These are phyloP conservation scores for Magallana nippona DNA, from an alignment of 2,888 invertebrate genomes.

Conservation along the genomic window DNA sequence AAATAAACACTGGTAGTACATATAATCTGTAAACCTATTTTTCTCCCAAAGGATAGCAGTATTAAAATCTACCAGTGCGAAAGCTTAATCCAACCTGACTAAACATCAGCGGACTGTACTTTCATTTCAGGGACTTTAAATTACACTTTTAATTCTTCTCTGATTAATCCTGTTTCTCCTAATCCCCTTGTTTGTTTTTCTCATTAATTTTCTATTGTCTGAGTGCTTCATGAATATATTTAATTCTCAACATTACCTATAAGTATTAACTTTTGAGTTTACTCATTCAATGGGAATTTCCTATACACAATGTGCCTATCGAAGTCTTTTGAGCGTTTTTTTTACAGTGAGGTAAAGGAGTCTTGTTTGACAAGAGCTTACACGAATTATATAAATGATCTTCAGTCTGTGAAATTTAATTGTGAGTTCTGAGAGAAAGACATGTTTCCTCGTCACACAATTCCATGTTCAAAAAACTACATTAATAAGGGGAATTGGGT, in stretches of 20 bases:
- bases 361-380: not conserved
- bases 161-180: slow-evolving; percentile 33
- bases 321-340: not conserved
- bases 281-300: slow-evolving; percentile 5
- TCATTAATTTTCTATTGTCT: slow-evolving; percentile 34
- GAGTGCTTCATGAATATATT: slow-evolving; percentile 28
- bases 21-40: slow-evolving; percentile 34
- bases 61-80: not conserved
- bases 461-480: not conserved
- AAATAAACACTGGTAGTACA: slow-evolving; percentile 19
- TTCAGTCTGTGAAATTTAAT: not conserved
- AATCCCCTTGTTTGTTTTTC: slow-evolving; percentile 40
- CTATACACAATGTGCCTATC: not conserved
- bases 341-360: not conserved
- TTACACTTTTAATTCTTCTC: not conserved
- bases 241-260: slow-evolving; percentile 26
- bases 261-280: slow-evolving; percentile 9
- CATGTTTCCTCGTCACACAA: not conserved
- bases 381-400: not conserved
- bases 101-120: slow-evolving; percentile 33
- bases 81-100: slow-evolving; percentile 39
- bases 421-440: not conserved
- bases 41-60: slow-evolving; percentile 15
- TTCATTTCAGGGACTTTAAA: slow-evolving; percentile 27
- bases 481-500: not conserved